phyloP scores from a whole-genome alignment of 2,113 vertebrate species.

The Ovis canadensis region DNA sequence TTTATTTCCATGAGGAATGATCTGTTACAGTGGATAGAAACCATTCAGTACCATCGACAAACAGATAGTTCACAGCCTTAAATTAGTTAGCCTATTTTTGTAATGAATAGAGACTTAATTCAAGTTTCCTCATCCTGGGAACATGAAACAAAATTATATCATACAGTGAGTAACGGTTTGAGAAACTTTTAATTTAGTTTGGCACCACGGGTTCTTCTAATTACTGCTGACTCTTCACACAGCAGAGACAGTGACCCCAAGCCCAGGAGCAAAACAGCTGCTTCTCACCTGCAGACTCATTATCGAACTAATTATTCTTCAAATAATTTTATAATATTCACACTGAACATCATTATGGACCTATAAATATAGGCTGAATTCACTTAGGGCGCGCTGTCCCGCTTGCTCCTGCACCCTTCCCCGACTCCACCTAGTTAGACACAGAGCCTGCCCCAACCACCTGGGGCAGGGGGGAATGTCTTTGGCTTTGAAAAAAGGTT shows the following conservation, averaged over 20 bases:
- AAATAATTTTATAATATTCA: conserved; percentile 69
- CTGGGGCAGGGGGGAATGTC: background rate
- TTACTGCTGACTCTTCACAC: conserved; percentile 76
- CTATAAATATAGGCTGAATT: conserved; percentile 53
- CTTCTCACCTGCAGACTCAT: conserved; percentile 70
- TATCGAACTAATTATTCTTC: conserved; percentile 71
- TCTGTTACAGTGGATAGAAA: conserved; percentile 78
- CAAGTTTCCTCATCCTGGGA: conserved; percentile 73
- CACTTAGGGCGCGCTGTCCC: background rate
- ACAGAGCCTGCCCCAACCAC: background rate
- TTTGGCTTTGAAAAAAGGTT: background rate
- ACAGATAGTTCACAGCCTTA: conserved; percentile 75
- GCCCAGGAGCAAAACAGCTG: conserved; percentile 66
- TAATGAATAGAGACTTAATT: conserved; percentile 82
- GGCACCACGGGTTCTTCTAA: conserved; percentile 72
- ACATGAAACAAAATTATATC: conserved; percentile 77
- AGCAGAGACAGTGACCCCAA: conserved; percentile 68
- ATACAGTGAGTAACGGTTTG: conserved; percentile 71
- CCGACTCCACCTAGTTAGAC: background rate
- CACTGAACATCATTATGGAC: conserved; percentile 1
- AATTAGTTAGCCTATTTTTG: conserved; percentile 79
- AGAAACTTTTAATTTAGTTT: conserved; percentile 74
- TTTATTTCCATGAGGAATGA: conserved; percentile 79
- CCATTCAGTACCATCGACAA: conserved; percentile 80
- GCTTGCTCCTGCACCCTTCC: background rate